phyloP scores from a whole-genome alignment of 2,113 vertebrate species.

The human region GRCh38 chr20:48688501-48689000 shows the following conservation, averaged over 20 bases:
- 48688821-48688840: neutral
- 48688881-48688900: neutral
- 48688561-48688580: neutral
- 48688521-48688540: neutral
- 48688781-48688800: constrained; percentile 98
- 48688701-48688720: constrained; percentile 96
- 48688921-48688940: neutral
- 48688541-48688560: neutral
- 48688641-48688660: constrained; percentile 92
- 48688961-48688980: no score
- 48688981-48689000: neutral
- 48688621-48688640: neutral
- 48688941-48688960: neutral
- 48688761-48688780: constrained; percentile 97
- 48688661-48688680: constrained; percentile 98
- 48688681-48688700: constrained; percentile 97
- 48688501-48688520: neutral
- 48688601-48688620: constrained; percentile 58
- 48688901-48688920: neutral
- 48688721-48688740: constrained; percentile 99
- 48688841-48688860: rapidly evolving
- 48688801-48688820: constrained; percentile 85
- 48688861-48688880: neutral
- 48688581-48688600: neutral
- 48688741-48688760: constrained; percentile 99